A percentile compares a stretch with the other conserved stretches of the same genome.
phyloP scores from a whole-genome alignment of 2,888 invertebrate species.

The Unio delphinus region DNA sequence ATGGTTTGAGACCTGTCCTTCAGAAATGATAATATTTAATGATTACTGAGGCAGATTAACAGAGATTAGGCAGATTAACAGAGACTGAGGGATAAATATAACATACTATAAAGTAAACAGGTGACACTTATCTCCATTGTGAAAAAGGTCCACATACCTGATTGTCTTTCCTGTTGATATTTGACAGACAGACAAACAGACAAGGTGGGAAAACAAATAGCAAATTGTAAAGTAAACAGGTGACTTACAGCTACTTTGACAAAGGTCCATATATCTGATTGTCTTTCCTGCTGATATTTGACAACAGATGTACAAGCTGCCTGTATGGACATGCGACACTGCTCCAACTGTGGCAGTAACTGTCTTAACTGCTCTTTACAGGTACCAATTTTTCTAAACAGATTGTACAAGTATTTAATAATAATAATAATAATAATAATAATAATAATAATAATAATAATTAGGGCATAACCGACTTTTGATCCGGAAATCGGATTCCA shows the following conservation, averaged over 20 bases:
- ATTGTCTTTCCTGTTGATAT: conserved; percentile 57
- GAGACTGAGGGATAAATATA: too few relatives aligned
- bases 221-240: not conserved
- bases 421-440: not conserved
- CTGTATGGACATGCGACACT: conserved; percentile 41
- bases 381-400: conserved; percentile 52
- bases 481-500: too few relatives aligned
- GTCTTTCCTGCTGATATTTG: conserved; percentile 53
- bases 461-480: too few relatives aligned
- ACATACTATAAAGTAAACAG: not conserved
- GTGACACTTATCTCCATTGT: conserved; percentile 49
- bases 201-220: too few relatives aligned
- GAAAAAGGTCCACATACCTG: conserved; percentile 61
- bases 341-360: conserved; percentile 46
- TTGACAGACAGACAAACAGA: conserved; percentile 10
- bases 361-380: conserved; percentile 45
- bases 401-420: too few relatives aligned
- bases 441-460: not conserved
- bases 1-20: too few relatives aligned
- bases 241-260: conserved; percentile 52
- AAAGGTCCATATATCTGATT: conserved; percentile 62
- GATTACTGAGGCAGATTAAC: conserved; percentile 19
- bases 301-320: conserved; percentile 43
- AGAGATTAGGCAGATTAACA: too few relatives aligned
- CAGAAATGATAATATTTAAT: conserved; percentile 34